These are phyloP conservation scores for Elaphurus davidianus DNA, from an alignment of 2,113 vertebrate species.

Conservation along the genomic window DNA sequence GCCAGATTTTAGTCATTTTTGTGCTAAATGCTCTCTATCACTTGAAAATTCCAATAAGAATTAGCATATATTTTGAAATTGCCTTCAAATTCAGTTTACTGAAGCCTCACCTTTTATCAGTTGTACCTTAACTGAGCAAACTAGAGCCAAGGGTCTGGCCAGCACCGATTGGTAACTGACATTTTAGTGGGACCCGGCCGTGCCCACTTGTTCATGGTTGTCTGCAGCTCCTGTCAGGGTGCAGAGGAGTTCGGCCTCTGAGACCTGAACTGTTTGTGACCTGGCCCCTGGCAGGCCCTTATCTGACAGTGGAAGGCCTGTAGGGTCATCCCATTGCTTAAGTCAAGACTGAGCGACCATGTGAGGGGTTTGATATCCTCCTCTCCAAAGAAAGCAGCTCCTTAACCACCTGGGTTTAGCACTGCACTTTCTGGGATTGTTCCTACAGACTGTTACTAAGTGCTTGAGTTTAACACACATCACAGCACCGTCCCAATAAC, in stretches of 20 bases:
- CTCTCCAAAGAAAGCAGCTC: neutral
- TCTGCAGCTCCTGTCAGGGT: neutral
- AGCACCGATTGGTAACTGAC: neutral
- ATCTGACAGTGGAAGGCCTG: neutral
- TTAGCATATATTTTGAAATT: neutral
- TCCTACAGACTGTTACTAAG: neutral
- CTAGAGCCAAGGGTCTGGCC: neutral
- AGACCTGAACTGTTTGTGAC: neutral
- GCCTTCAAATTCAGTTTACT: neutral
- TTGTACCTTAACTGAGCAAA: neutral
- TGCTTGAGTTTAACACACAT: neutral
- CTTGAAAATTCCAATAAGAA: neutral
- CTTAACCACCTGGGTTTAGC: neutral
- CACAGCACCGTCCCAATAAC: neutral
- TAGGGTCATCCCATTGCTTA: neutral
- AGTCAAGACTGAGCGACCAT: neutral
- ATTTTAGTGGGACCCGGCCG: neutral
- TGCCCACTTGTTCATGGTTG: neutral
- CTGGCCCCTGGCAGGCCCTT: neutral
- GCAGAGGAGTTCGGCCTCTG: neutral
- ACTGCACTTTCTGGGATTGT: neutral
- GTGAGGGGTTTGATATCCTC: neutral
- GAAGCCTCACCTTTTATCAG: neutral
- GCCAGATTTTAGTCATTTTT: neutral
- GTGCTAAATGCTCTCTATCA: neutral